Evolutionary conservation across 2,888 invertebrate species (phyloP).

Genomic region (Gastrophysa polygoni): DNA sequence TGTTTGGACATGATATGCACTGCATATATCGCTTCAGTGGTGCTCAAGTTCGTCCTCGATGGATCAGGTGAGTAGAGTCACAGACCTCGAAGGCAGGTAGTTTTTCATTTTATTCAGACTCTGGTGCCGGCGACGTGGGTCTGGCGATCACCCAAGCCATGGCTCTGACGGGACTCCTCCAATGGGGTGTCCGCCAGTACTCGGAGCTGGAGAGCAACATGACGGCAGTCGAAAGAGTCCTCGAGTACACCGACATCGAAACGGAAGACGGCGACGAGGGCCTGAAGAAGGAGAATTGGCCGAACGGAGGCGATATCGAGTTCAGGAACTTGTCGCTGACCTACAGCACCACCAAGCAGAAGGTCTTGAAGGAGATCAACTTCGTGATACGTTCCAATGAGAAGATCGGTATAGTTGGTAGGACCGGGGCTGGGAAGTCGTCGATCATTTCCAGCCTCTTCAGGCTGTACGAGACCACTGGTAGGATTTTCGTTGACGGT

Average conservation of each 20-base stretch:
- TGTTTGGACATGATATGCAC: conserved; percentile 46
- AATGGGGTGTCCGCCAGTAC: conserved; percentile 79
- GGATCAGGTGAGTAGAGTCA: conserved; percentile 30
- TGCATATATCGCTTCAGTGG: conserved; percentile 36
- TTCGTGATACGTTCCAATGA: conserved; percentile 69
- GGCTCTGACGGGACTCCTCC: conserved; percentile 64
- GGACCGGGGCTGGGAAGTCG: conserved; percentile 84
- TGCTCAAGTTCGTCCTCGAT: conserved; percentile 36
- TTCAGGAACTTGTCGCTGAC: conserved; percentile 72
- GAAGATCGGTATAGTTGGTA: conserved; percentile 78
- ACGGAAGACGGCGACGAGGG: conserved; percentile 57
- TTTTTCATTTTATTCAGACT: conserved; percentile 41
- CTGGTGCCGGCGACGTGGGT: conserved; percentile 53
- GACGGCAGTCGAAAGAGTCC: conserved; percentile 87
- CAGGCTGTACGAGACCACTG: conserved; percentile 78
- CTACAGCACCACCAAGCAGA: conserved; percentile 72
- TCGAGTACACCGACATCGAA: conserved; percentile 78
- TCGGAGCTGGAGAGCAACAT: conserved; percentile 70
- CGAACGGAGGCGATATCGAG: conserved; percentile 69
- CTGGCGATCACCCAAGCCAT: conserved; percentile 55
- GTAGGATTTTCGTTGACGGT: conserved; percentile 80
- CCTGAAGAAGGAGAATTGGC: conserved; percentile 64
- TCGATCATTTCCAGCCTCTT: conserved; percentile 78
- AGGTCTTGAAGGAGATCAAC: conserved; percentile 45
- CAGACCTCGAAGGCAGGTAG: background rate